Percentiles rank a stretch among this genome's conserved stretches.
phyloP scores from a whole-genome alignment of 2,888 invertebrate species.

The Trichogramma dendrolimi region DNA sequence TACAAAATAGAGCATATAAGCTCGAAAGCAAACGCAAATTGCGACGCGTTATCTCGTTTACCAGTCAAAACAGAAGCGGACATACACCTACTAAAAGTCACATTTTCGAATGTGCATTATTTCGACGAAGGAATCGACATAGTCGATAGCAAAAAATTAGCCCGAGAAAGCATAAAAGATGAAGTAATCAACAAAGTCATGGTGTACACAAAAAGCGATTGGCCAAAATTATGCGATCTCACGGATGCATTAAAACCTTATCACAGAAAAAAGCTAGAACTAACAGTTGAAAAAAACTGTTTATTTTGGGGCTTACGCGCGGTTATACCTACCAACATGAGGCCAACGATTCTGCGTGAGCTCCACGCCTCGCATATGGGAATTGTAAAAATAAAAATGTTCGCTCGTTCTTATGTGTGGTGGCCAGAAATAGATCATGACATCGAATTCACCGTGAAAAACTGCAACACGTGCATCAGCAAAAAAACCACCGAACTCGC shows the following conservation, averaged over 20 bases:
- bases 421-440: slow-evolving; percentile 14
- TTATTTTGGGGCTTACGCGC: neutral
- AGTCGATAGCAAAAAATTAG: slow-evolving; percentile 15
- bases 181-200: neutral
- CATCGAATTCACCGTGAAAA: slow-evolving; percentile 6
- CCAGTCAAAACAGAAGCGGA: too few relatives aligned
- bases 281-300: neutral
- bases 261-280: slow-evolving; percentile 4
- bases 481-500: slow-evolving; percentile 22
- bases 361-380: slow-evolving; percentile 10
- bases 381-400: slow-evolving; percentile 19
- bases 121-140: slow-evolving; percentile 11
- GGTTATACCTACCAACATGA: slow-evolving; percentile 10
- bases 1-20: too few relatives aligned
- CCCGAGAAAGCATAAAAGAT: neutral
- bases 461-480: slow-evolving; percentile 16
- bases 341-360: neutral
- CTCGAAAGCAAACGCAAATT: too few relatives aligned
- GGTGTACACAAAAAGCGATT: neutral
- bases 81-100: too few relatives aligned
- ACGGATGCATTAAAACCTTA: slow-evolving; percentile 4
- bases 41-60: too few relatives aligned
- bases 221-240: neutral
- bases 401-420: slow-evolving; percentile 14
- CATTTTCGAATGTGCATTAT: too few relatives aligned